These are phyloP conservation scores for Crocidura indochinensis DNA, from an alignment of 2,797 vertebrate species.

Conservation along the genomic window DNA sequence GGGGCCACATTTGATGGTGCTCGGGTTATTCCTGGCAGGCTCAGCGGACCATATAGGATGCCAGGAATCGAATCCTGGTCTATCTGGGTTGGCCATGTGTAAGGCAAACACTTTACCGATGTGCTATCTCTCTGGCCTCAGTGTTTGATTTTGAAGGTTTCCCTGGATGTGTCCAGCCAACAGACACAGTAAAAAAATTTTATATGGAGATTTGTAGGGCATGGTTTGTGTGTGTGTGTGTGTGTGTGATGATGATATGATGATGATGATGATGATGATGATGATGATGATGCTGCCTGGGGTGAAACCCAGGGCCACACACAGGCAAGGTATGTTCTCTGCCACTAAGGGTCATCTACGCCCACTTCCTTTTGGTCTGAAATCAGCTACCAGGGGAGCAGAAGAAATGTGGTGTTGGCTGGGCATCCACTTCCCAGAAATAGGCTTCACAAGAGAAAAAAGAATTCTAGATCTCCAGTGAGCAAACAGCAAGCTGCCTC, in stretches of 20 bases:
- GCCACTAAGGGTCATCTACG: background rate
- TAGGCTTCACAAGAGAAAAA: rapidly evolving
- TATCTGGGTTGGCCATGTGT: too few relatives aligned
- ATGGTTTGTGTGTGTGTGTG: too few relatives aligned
- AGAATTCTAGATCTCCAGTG: background rate
- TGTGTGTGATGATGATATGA: too few relatives aligned
- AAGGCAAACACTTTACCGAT: too few relatives aligned
- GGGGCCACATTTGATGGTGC: too few relatives aligned
- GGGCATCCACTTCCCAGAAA: background rate
- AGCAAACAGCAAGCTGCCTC: background rate
- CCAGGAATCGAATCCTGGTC: too few relatives aligned
- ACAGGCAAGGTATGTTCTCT: too few relatives aligned
- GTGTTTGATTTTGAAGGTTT: background rate
- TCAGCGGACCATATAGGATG: too few relatives aligned
- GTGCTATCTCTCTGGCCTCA: background rate
- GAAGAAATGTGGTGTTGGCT: background rate
- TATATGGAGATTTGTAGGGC: background rate
- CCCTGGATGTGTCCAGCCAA: background rate
- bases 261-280: too few relatives aligned
- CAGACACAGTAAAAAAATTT: background rate
- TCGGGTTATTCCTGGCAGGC: too few relatives aligned
- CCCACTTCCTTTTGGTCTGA: background rate
- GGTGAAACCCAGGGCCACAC: too few relatives aligned
- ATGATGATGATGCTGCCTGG: too few relatives aligned
- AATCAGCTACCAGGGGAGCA: background rate